Percentiles rank a stretch among this genome's conserved stretches.
These are phyloP conservation scores for Gobius niger DNA, from an alignment of 2,113 vertebrate species.

Conservation along the genomic window DNA sequence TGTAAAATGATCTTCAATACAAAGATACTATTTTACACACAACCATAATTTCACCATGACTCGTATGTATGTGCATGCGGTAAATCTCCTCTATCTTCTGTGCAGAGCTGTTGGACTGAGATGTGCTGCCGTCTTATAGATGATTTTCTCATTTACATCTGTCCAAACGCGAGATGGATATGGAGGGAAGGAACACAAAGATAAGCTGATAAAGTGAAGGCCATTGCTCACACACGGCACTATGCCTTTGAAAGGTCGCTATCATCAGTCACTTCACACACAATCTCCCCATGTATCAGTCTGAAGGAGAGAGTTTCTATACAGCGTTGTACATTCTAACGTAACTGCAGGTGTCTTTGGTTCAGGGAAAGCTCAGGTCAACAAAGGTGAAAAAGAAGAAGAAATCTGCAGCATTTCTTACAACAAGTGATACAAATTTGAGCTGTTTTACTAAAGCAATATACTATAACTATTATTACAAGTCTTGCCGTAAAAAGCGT, in stretches of 20 bases:
- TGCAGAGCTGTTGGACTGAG: not conserved
- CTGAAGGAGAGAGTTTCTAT: slow-evolving; percentile 51
- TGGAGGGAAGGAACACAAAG: slow-evolving; percentile 54
- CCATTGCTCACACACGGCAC: slow-evolving; percentile 58
- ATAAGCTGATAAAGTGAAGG: slow-evolving; percentile 66
- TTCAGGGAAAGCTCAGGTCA: not conserved
- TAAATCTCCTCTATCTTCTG: not conserved
- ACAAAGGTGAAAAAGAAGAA: not conserved
- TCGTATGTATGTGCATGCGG: not conserved
- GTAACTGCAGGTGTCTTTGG: not conserved
- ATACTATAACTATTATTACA: no score
- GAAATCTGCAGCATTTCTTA: not conserved
- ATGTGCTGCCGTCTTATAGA: slow-evolving; percentile 11
- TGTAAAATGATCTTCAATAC: not conserved
- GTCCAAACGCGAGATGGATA: slow-evolving; percentile 45
- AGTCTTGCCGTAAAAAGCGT: no score
- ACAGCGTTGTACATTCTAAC: slow-evolving; percentile 14
- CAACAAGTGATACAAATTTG: no score
- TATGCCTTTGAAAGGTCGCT: slow-evolving; percentile 62
- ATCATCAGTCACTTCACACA: slow-evolving; percentile 66
- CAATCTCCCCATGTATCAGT: slow-evolving; percentile 47
- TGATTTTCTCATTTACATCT: slow-evolving; percentile 58
- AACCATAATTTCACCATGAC: not conserved
- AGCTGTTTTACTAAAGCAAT: no score
- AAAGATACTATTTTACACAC: not conserved